Evolutionary conservation across 2,113 vertebrate genomes (phyloP), one percentile per base, ranked within the genome.

Genomic region (Aplodontia rufa): DNA sequence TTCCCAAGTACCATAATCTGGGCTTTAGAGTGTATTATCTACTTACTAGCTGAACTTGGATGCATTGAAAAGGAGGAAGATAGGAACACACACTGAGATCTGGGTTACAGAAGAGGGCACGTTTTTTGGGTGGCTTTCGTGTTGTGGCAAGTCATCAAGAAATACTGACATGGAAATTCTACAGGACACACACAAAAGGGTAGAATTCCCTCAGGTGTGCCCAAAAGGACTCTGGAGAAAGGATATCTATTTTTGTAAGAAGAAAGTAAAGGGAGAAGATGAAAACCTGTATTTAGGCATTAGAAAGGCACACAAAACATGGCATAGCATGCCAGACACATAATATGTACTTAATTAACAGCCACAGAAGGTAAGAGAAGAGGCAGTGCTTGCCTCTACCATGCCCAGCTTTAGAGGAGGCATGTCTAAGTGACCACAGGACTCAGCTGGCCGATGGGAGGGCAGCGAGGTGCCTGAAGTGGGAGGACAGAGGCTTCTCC

Each of bases 21-120:
- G 90, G 82, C 62, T 97, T 89, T 93, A 91, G 16, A 8, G 81
- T 40, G 82, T 91, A 80, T 90, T 89, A 93, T 32, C 55, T 71
- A 87, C 90, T 92, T 92, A 83, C 62, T 32, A 66, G 95, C 81
- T 80, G 76, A 60, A 76, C 71, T 32, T 69, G 80, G 87, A n/a
- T 47, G 51, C 8, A 9, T 0, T 30, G 79, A 90, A 72, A 66
- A 93, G 71, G 47, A 45, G 47, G 24, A n/a, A 71, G 45, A 12
- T 49, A 90, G 62, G 80, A 88, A 93, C 47, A 74, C 91, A 55
- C 20, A 40, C 53, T 16, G 74, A 93, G 84, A 93, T 58, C n/a
- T 13, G 42, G 93, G 90, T 60, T 82, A 84, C 35, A 75, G 94
- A 49, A 66, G 60, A 58, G 22, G 22, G 76, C 8, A 53, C 1